Percentiles rank a stretch among this genome's conserved stretches.
Evolutionary conservation across 2,797 vertebrate species (phyloP).

Genomic region (Neoniphon sammara): DNA sequence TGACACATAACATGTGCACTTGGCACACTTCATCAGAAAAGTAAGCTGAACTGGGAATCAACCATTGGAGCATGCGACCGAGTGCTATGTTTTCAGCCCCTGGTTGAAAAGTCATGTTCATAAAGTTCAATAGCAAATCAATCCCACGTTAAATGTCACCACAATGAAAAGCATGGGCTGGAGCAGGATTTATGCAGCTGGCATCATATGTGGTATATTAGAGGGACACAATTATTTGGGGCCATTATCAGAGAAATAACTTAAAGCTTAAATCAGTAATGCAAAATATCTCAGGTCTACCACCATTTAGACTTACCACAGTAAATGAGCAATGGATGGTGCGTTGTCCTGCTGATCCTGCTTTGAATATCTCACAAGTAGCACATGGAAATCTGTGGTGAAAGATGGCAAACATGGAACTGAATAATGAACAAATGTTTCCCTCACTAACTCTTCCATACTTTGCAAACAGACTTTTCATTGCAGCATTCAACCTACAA

Average conservation of each 20-base stretch:
- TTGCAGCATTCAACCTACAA: constrained; percentile 53
- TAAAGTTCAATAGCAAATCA: constrained; percentile 33
- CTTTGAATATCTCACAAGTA: constrained; percentile 67
- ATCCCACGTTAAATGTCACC: constrained; percentile 38
- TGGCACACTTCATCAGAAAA: constrained; percentile 10
- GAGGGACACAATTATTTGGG: not conserved
- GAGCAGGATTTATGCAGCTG: not conserved
- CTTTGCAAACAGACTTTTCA: constrained; percentile 51
- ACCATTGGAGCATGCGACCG: not conserved
- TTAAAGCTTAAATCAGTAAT: not conserved
- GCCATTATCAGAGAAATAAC: not conserved
- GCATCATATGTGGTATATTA: constrained; percentile 1
- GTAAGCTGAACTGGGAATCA: not conserved
- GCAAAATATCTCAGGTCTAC: not conserved
- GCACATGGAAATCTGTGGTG: constrained; percentile 81
- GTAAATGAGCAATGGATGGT: constrained; percentile 45
- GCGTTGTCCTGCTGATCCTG: constrained; percentile 63
- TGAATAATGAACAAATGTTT: constrained; percentile 39
- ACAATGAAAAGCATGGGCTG: not conserved
- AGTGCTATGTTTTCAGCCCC: constrained; percentile 6
- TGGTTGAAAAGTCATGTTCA: constrained; percentile 12
- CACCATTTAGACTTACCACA: constrained; percentile 69
- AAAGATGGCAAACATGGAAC: constrained; percentile 45
- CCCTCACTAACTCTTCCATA: constrained; percentile 27
- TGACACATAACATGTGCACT: not conserved